phyloP scores from a whole-genome alignment of 2,113 vertebrate species.

The Anarhynchus alexandrinus region DNA sequence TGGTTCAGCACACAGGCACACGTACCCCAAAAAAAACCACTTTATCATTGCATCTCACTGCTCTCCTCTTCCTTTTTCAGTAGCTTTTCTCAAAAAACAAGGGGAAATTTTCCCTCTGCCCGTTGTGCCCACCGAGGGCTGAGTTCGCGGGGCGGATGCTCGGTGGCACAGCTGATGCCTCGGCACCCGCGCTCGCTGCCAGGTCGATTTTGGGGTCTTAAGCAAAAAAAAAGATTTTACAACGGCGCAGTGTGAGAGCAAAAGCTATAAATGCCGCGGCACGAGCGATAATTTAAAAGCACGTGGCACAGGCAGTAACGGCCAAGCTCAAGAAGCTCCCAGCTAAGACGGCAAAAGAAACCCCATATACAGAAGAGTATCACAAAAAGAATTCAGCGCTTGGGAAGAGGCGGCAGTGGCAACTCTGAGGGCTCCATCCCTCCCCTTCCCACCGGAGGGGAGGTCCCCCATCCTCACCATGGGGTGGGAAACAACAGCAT shows the following conservation, averaged over 20 bases:
- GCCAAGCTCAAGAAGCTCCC: neutral
- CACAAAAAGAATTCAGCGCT: neutral
- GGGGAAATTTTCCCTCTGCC: neutral
- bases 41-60: neutral
- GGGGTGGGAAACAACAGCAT: neutral
- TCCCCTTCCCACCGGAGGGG: neutral
- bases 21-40: fast-evolving
- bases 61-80: neutral
- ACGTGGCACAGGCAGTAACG: neutral
- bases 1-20: neutral
- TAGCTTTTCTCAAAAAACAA: neutral
- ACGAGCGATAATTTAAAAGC: neutral
- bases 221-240: neutral
- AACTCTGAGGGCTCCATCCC: neutral
- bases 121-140: fast-evolving
- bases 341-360: neutral
- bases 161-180: fast-evolving
- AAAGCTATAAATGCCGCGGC: neutral
- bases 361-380: neutral
- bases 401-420: neutral
- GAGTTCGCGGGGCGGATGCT: neutral
- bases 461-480: neutral
- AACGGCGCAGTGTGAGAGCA: neutral
- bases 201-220: neutral
- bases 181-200: fast-evolving